Percentiles rank a stretch among this genome's conserved stretches.
Evolutionary conservation across 2,113 vertebrate genomes (phyloP).

Genomic region (Crotalus helleri): DNA sequence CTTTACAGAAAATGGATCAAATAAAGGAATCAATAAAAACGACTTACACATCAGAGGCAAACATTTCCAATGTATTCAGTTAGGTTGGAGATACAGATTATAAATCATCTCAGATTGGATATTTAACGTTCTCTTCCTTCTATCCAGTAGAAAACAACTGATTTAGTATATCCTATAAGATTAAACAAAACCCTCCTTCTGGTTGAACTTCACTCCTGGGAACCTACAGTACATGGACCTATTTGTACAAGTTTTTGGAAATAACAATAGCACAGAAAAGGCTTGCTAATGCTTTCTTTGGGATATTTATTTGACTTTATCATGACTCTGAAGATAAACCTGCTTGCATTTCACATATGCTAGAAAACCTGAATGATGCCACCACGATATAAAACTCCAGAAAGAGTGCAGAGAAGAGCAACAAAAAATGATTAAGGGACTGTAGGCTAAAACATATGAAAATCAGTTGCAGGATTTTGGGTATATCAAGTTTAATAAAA

Average conservation of each 20-base stretch:
- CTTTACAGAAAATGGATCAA: constrained; percentile 14
- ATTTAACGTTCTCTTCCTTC: neutral
- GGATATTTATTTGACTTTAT: neutral
- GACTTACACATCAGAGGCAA: neutral
- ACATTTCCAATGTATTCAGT: neutral
- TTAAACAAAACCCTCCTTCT: neutral
- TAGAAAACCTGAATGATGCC: neutral
- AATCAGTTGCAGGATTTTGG: too few relatives aligned
- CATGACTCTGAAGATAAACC: neutral
- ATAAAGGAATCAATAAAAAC: constrained; percentile 30
- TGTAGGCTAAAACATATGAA: neutral
- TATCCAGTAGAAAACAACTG: neutral
- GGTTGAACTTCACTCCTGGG: neutral
- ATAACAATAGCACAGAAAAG: neutral
- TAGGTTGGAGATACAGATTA: neutral
- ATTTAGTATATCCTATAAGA: neutral
- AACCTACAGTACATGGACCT: neutral
- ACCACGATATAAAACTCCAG: neutral
- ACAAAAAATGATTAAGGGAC: neutral
- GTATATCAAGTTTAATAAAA: too few relatives aligned
- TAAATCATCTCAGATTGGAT: neutral
- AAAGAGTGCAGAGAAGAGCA: neutral
- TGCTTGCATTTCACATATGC: neutral
- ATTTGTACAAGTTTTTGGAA: neutral
- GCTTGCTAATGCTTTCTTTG: neutral